A percentile compares a stretch with the other conserved stretches of the same genome.
These are phyloP conservation scores for Plagodis dolabraria DNA, from an alignment of 2,888 invertebrate genomes.

Conservation along the genomic window DNA sequence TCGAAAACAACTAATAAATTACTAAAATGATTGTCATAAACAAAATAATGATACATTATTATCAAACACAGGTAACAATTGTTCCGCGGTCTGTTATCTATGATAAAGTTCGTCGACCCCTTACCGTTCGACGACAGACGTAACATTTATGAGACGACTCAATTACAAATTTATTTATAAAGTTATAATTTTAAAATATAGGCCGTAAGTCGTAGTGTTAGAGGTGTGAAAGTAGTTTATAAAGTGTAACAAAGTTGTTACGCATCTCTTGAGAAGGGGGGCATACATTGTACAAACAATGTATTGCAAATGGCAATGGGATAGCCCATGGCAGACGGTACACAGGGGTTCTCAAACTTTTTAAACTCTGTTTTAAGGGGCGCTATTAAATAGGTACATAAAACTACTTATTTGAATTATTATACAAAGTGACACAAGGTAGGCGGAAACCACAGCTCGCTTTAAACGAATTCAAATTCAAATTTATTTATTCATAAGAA, in stretches of 20 bases:
- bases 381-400: not conserved
- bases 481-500: too few relatives aligned
- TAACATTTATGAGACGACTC: constrained; percentile 53
- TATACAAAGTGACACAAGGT: not conserved
- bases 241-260: constrained; percentile 45
- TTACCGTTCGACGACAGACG: constrained; percentile 44
- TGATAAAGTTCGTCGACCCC: constrained; percentile 49
- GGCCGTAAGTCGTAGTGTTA: constrained; percentile 38
- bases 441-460: too few relatives aligned
- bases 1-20: too few relatives aligned
- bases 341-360: constrained; percentile 56
- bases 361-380: too few relatives aligned
- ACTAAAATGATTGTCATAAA: too few relatives aligned
- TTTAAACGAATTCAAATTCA: too few relatives aligned
- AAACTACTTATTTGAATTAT: not conserved
- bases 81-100: constrained; percentile 17
- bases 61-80: too few relatives aligned
- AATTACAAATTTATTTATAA: constrained; percentile 42
- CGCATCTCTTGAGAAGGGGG: constrained; percentile 62
- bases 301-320: constrained; percentile 73
- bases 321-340: constrained; percentile 53
- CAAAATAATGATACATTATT: too few relatives aligned
- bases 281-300: constrained; percentile 80
- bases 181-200: constrained; percentile 25
- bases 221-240: constrained; percentile 30